Percentiles rank a stretch among this genome's conserved stretches.
phyloP scores from a whole-genome alignment of 2,797 vertebrate genomes.

The Tokudaia tokunoshimensis region DNA sequence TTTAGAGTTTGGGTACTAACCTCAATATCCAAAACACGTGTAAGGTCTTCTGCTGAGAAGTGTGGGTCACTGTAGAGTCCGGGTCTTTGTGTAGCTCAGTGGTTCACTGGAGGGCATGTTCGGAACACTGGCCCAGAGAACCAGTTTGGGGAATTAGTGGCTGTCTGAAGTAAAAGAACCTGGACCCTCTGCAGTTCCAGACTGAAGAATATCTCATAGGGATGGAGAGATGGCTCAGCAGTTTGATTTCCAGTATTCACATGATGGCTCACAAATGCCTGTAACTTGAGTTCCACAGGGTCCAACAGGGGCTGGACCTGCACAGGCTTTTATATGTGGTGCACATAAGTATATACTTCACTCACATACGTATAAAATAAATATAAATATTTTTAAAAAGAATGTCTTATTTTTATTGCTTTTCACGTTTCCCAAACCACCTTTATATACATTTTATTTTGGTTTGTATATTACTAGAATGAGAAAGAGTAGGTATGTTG shows the following conservation, averaged over 20 bases:
- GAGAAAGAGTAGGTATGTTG: background rate
- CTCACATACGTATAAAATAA: background rate
- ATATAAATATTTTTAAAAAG: background rate
- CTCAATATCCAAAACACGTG: background rate
- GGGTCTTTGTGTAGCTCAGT: background rate
- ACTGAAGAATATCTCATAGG: background rate
- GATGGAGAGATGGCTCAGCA: background rate
- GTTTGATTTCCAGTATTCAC: background rate
- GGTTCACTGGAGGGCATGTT: background rate
- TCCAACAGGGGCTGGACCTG: background rate
- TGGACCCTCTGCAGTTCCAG: background rate
- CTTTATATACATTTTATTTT: background rate
- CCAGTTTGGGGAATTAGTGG: background rate
- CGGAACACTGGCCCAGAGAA: background rate
- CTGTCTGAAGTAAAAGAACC: background rate
- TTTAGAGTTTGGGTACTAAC: background rate
- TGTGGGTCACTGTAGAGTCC: background rate
- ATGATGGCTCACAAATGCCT: background rate
- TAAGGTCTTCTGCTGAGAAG: background rate
- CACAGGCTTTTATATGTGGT: background rate
- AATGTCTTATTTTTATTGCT: background rate
- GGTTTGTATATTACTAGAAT: background rate
- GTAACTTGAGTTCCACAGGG: background rate
- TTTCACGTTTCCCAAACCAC: background rate
- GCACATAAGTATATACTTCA: background rate